Evolutionary conservation across 2,888 invertebrate genomes (phyloP).

Genomic region (Parapristionchus giblindavisi): DNA sequence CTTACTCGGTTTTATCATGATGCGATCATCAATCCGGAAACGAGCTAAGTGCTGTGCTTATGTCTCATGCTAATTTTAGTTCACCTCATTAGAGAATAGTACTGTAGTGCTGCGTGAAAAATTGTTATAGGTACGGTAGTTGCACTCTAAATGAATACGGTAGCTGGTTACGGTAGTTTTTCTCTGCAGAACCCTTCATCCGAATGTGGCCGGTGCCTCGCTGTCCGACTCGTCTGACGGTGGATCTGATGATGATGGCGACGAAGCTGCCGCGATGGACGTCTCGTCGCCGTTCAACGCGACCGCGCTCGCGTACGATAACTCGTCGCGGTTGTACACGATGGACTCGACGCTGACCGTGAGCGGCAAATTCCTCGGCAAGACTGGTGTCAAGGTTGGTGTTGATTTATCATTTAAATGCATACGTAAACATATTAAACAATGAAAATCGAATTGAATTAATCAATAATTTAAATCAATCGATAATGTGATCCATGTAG

Average conservation of each 20-base stretch:
- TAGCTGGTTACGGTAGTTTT: background rate
- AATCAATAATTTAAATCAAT: no score
- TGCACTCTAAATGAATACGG: background rate
- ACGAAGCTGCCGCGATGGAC: background rate
- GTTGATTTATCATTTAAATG: slow-evolving; percentile 4
- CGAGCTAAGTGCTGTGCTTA: no score
- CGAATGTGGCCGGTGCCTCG: slow-evolving; percentile 16
- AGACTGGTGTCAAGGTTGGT: slow-evolving; percentile 49
- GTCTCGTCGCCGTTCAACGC: slow-evolving; percentile 27
- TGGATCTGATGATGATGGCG: background rate
- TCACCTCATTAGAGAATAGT: no score
- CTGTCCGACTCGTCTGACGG: background rate
- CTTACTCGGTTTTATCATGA: no score
- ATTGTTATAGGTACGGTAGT: background rate
- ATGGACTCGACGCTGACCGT: slow-evolving; percentile 50
- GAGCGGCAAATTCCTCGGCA: slow-evolving; percentile 53
- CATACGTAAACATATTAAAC: background rate
- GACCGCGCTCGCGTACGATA: background rate
- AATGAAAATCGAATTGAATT: no score
- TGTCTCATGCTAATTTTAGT: no score
- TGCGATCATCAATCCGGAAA: no score
- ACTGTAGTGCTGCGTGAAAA: no score
- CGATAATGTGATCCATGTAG: no score
- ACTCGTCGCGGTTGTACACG: background rate
- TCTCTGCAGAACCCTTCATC: slow-evolving; percentile 18